Base-by-base conservation (phyloP, 2,113 vertebrate genomes). In the Rhabdomys dilectus region DNA sequence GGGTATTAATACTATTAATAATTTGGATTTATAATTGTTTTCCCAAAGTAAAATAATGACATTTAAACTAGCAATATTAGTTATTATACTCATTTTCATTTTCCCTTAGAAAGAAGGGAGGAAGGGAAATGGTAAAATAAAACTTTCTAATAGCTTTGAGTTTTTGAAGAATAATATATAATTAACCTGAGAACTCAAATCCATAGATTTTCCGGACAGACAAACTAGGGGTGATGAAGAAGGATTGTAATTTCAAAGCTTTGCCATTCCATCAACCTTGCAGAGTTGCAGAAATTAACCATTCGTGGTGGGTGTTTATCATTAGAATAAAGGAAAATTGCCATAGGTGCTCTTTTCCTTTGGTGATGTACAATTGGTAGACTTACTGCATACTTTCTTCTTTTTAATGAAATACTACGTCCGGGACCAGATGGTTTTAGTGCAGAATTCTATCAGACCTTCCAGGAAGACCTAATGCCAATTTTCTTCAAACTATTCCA, bases 281-380 rank as follows among this genome's bases (percentile, higher is more conserved):
- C 15, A 66, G 34, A 92, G 70, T 26, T 0, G 1, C 2, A 76
- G 21, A 36, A 9, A 26, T 58, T 34, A 82, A 66, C 13, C 7
- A 19, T 17, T 15, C 1, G 26, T 36, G 11, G 12, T 34, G 13
- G 4, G 24, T 3, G 8, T 72, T 3, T 72, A 12, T 1, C 0
- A 72, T 76, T 39, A 77, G 39, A 91, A 82, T 16, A 17, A 56
- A 88, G 45, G 8, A 62, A 22, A 53, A 42, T 87, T 66, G 8
- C 34, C 58, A 1, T 22, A 10, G 21, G 34, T 34, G 36, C 12
- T 48, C 45, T 48, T 88, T 66, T 36, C 31, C 64, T 45, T 88
- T 72, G 42, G 0, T 51, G 19, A 66, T 9, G 1, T 0, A n/a
- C 56, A 82, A 29, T 45, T 39, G 77, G 0, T 81, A 13, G 6